Conservation (phyloP, 2,797 vertebrate species). For the Semaprochilodus insignis region DNA sequence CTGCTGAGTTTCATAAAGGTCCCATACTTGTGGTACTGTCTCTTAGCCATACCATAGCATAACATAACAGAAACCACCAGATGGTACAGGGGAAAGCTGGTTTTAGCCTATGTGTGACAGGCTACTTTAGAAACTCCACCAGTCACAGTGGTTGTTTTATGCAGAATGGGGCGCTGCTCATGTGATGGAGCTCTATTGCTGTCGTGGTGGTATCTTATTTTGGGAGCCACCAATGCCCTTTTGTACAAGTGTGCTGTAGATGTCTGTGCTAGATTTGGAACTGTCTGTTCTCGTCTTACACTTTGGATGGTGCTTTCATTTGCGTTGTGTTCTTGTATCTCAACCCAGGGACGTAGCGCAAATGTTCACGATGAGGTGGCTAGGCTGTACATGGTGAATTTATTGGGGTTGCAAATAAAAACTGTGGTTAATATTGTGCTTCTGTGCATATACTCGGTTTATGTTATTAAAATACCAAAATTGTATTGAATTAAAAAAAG, state of each 20-base stretch:
- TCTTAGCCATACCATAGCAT: no score
- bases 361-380: no score
- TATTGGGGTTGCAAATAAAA: no score
- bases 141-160: neutral
- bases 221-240: neutral
- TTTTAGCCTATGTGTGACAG: neutral
- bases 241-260: constrained; percentile 6
- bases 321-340: no score
- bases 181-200: neutral
- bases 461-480: no score
- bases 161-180: neutral
- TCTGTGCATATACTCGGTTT: no score
- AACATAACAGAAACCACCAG: neutral
- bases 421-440: no score
- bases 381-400: no score
- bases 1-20: no score
- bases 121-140: neutral
- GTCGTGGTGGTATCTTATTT: neutral
- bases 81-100: neutral
- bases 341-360: no score
- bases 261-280: neutral
- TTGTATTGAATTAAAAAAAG: no score
- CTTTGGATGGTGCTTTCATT: neutral
- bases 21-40: no score
- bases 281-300: neutral